Evolutionary conservation across 2,888 invertebrate genomes (phyloP), one percentile per base, ranked within the genome.

Genomic region (Torymus auratus): DNA sequence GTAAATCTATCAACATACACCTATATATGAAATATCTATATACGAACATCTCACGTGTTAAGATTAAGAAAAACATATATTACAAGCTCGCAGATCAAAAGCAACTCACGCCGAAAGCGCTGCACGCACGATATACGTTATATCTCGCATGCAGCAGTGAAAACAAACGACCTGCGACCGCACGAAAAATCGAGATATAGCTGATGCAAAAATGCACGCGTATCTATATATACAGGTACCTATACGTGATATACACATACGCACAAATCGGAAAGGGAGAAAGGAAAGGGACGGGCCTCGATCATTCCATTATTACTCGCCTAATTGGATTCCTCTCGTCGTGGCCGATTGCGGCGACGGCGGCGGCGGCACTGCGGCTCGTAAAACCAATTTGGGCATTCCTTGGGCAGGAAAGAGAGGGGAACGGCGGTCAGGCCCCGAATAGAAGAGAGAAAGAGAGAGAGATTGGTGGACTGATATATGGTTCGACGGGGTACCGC

Each of bases 261-360:
- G 28, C 28, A 28, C 28, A 28, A 28, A 28, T 28, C 28, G 28
- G 28, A 28, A 28, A 28, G 15, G 62, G 64, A 41, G 3, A 55
- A 41, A 15, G 50, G 28, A 61, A 13, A 53, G 15, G 28, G 17
- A 20, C 13, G 75, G 62, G 60, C 79, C 80, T 84, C 86, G 87
- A 87, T 86, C 84, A 82, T 88, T 87, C 88, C 88, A 87, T 88
- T 88, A 88, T 88, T 88, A 88, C 86, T 87, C 86, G 85, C 86
- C 87, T 89, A 89, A 89, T 89, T 89, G 89, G 89, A 89, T 89
- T 89, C 88, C 85, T 87, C 86, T 86, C 85, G 85, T 86, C 85
- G 85, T 82, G 85, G 86, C 85, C 85, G 87, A 88, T 87, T 86
- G 86, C 85, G 84, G 83, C 77, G 83, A 83, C 17, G 56, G 86